Evolutionary conservation across 2,888 invertebrate genomes (phyloP).

Genomic region (Leptopilina drosophilae): DNA sequence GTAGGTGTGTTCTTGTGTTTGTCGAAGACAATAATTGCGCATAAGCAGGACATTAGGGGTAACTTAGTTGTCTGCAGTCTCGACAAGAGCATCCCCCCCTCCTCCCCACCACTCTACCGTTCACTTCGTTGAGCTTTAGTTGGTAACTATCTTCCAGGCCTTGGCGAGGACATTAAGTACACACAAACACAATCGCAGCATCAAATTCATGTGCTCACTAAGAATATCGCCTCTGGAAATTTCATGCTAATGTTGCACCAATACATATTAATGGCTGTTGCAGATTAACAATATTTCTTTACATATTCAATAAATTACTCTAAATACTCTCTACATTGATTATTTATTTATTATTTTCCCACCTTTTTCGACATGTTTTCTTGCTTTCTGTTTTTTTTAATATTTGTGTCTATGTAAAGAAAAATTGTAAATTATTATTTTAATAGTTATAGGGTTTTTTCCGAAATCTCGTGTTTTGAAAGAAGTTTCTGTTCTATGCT

Average conservation of each 20-base stretch:
- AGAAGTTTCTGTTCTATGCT: no score
- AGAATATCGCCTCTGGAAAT: slow-evolving; percentile 63
- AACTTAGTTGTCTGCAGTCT: slow-evolving; percentile 67
- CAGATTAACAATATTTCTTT: not conserved
- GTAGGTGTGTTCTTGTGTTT: slow-evolving; percentile 28
- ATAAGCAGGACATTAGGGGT: slow-evolving; percentile 67
- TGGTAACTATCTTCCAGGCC: slow-evolving; percentile 60
- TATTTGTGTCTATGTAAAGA: no score
- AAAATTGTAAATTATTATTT: no score
- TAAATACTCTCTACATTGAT: not conserved
- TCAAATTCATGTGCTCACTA: slow-evolving; percentile 52
- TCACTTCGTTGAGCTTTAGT: slow-evolving; percentile 54
- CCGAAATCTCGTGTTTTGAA: no score
- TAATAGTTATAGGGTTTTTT: no score
- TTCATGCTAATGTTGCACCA: slow-evolving; percentile 57
- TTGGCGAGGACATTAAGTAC: slow-evolving; percentile 55
- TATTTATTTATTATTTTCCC: not conserved
- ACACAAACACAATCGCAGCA: slow-evolving; percentile 40
- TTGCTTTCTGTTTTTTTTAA: no score
- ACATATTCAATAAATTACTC: not conserved
- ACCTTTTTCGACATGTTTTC: no score
- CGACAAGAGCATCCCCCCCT: slow-evolving; percentile 58
- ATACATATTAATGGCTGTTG: slow-evolving; percentile 56
- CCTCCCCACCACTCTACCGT: no score
- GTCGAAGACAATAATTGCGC: slow-evolving; percentile 64